Evolutionary conservation across 2,888 invertebrate species (phyloP), one percentile per base, ranked within the genome.

Genomic region (Sipha maydis): DNA sequence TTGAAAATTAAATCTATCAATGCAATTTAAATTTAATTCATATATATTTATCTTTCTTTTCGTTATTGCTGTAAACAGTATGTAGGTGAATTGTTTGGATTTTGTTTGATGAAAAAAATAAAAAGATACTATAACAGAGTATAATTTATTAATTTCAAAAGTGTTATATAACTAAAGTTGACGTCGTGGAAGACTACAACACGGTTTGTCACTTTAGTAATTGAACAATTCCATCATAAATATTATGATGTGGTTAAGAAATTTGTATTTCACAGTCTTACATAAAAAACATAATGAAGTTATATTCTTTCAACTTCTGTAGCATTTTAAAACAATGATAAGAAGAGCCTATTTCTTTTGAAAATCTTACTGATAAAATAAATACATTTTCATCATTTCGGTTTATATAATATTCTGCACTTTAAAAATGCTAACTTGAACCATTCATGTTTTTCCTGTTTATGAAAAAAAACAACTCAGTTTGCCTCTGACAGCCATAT

Each of bases 401-500:
- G 69, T 69, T 69, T 69, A 69, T 28, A 28, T 28, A 28, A 69
- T 61, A 61, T 69, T 69, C 4, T 25, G n/a, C 28, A 28, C 69
- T 28, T 69, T 28, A 28, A 0, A 69, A 69, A 25, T 11, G n/a
- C 9, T n/a, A n/a, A 28, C 28, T 69, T 69, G 69, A 69, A 9
- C n/a, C 11, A 25, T 69, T n/a, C 25, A n/a, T n/a, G 11, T 69
- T 69, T 28, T 69, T 28, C n/a, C 25, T 8, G 69, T n/a, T 28
- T 11, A 25, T 28, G 9, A 25, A 69, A n/a, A 69, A n/a, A 25
- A n/a, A 28, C 25, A 69, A 28, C 28, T 25, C 31, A 54, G 54
- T 78, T 31, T 78, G 56, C 31, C 21, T 25, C 31, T 79, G 78
- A 79, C 34, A 79, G 78, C 25, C 25, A 56, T 78, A 78, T 7